A percentile compares a stretch with the other conserved stretches of the same genome.
These are phyloP conservation scores for Motacilla alba DNA, from an alignment of 2,113 vertebrate species.

Conservation along the genomic window DNA sequence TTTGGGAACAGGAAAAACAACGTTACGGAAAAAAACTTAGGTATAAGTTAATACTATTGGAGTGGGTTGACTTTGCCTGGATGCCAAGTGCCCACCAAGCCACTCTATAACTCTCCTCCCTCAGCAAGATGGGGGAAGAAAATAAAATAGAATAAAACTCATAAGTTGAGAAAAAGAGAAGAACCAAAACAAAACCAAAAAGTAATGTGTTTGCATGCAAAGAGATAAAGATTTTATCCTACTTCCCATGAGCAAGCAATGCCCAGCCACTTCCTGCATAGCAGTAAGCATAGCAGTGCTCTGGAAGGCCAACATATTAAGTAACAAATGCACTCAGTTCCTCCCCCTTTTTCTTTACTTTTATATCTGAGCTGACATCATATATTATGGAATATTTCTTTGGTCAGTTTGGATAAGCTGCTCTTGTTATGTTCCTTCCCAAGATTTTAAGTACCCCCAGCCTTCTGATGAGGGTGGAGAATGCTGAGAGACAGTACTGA, in stretches of 20 bases:
- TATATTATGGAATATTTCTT: background rate
- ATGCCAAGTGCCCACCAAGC: background rate
- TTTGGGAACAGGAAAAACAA: background rate
- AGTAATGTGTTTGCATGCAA: background rate
- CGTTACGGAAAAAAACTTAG: background rate
- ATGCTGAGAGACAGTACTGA: fast-evolving
- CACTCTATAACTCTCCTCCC: background rate
- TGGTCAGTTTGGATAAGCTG: background rate
- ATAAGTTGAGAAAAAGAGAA: background rate
- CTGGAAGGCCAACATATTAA: background rate
- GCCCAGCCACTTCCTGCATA: background rate
- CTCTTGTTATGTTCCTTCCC: background rate
- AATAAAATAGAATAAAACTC: background rate
- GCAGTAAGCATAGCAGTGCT: background rate
- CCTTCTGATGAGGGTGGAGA: background rate
- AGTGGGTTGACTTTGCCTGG: background rate
- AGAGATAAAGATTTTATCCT: background rate
- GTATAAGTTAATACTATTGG: background rate
- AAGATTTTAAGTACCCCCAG: background rate
- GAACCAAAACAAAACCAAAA: background rate
- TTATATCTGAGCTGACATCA: background rate
- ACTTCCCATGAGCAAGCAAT: background rate
- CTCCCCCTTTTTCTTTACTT: background rate
- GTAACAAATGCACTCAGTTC: fast-evolving
- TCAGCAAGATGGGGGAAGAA: background rate